A percentile compares a stretch with the other conserved stretches of the same genome.
phyloP scores from a whole-genome alignment of 2,797 vertebrate genomes.

The Pagetopsis macropterus region DNA sequence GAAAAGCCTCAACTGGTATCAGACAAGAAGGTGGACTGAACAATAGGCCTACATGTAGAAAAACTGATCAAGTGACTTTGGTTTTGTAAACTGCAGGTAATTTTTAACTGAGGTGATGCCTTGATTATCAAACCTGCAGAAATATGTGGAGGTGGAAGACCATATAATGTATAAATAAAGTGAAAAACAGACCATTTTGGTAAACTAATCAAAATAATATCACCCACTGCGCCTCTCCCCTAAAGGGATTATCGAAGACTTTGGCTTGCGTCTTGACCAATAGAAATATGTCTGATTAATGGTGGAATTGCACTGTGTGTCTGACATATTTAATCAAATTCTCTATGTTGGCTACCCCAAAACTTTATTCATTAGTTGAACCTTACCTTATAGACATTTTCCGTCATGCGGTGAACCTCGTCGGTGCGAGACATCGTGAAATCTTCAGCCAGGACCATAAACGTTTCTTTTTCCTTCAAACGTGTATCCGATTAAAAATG shows the following conservation, averaged over 20 bases:
- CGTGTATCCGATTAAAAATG: conserved; percentile 70
- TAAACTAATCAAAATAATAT: conserved; percentile 20
- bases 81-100: background rate
- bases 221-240: conserved; percentile 30
- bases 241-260: conserved; percentile 28
- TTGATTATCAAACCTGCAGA: background rate
- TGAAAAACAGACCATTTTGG: conserved; percentile 6
- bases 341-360: background rate
- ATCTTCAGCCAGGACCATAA: conserved; percentile 91
- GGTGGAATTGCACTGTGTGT: background rate
- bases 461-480: conserved; percentile 71
- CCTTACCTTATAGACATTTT: conserved; percentile 97
- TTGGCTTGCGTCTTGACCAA: conserved; percentile 2
- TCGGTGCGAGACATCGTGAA: conserved; percentile 95
- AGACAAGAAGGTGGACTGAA: conserved; percentile 18
- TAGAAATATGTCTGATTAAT: background rate
- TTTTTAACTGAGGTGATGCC: conserved; percentile 18
- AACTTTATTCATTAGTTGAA: conserved; percentile 75
- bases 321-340: background rate
- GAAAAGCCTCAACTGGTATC: conserved; percentile 14
- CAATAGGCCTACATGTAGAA: conserved; percentile 10
- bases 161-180: background rate
- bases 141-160: conserved; percentile 8
- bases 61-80: conserved; percentile 23
- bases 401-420: conserved; percentile 96